Conservation (phyloP, 2,113 vertebrate genomes). For the Micronycteris hirsuta region DNA sequence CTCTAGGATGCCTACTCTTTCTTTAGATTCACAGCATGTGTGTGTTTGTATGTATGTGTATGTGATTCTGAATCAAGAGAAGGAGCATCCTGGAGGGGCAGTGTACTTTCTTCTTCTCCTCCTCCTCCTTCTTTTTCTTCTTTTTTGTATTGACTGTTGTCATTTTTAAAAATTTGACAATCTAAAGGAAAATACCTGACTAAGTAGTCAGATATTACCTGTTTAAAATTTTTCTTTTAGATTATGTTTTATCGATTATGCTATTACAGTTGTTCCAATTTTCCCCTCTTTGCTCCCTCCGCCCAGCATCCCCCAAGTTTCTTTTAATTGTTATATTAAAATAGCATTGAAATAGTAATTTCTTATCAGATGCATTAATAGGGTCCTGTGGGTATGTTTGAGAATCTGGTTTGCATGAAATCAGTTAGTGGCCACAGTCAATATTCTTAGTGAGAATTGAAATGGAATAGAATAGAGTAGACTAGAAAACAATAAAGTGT, state of each 20-base stretch:
- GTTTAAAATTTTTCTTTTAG: too few relatives aligned
- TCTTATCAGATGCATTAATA: slow-evolving; percentile 1
- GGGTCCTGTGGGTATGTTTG: background rate
- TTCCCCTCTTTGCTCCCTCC: too few relatives aligned
- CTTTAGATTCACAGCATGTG: background rate
- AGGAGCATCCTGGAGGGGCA: background rate
- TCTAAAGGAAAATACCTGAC: too few relatives aligned
- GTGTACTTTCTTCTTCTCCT: background rate
- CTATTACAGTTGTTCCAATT: too few relatives aligned
- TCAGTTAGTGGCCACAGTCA: background rate
- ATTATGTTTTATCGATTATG: too few relatives aligned
- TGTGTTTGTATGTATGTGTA: background rate
- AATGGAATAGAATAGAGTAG: background rate
- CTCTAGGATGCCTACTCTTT: background rate
- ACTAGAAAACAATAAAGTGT: background rate
- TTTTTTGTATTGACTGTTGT: too few relatives aligned
- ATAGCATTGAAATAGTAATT: background rate
- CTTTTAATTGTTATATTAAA: slow-evolving; percentile 20
- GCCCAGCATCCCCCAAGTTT: background rate
- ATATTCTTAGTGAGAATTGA: slow-evolving; percentile 24
- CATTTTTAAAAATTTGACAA: too few relatives aligned
- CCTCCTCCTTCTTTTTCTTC: too few relatives aligned
- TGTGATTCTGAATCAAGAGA: background rate
- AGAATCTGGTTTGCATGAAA: background rate
- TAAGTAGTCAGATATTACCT: too few relatives aligned